phyloP scores from a whole-genome alignment of 2,113 vertebrate species.

The Pelmatolapia mariae region DNA sequence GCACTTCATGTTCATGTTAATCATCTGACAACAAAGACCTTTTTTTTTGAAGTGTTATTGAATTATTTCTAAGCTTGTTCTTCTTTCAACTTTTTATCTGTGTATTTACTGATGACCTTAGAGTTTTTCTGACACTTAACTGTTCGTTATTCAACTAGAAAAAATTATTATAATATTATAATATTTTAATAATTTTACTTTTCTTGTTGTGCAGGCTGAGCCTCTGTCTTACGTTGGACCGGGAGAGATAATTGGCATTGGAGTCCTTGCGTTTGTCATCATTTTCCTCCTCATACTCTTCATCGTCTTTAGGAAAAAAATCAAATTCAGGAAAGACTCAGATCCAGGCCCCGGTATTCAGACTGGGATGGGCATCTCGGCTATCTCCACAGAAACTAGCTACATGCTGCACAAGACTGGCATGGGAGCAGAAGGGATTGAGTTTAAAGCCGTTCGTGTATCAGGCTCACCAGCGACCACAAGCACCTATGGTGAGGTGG shows the following conservation, averaged over 20 bases:
- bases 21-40: not conserved
- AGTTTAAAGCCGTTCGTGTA: constrained; percentile 79
- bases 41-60: not conserved
- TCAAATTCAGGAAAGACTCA: constrained; percentile 84
- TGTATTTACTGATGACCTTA: not conserved
- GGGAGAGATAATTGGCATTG: constrained; percentile 92
- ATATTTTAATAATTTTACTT: not conserved
- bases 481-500: constrained; percentile 52
- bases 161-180: not conserved
- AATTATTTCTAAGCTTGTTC: not conserved
- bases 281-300: constrained; percentile 83
- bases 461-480: constrained; percentile 67
- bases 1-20: not conserved
- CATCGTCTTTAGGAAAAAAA: constrained; percentile 85
- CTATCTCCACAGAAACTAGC: constrained; percentile 56
- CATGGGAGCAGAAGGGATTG: constrained; percentile 66
- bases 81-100: not conserved
- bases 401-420: constrained; percentile 85
- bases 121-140: not conserved
- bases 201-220: constrained; percentile 75
- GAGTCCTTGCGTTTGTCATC: constrained; percentile 84
- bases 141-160: not conserved
- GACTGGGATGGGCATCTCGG: constrained; percentile 31
- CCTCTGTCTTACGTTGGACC: constrained; percentile 85
- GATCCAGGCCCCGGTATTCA: constrained; percentile 46